phyloP scores from a whole-genome alignment of 2,113 vertebrate genomes.

The Pleuronectes platessa region DNA sequence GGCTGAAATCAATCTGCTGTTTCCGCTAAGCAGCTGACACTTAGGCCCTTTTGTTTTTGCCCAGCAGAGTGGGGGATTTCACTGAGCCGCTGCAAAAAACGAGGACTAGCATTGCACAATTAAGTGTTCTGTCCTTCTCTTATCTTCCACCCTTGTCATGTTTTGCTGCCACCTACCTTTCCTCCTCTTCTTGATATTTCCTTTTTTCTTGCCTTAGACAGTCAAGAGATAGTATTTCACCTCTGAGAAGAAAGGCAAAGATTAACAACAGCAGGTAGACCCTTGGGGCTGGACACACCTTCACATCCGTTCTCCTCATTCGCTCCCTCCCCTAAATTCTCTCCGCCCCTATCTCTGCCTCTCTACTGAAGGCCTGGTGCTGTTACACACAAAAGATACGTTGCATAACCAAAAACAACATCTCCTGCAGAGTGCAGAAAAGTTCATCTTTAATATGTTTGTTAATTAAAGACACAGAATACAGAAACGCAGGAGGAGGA shows the following conservation, averaged over 20 bases:
- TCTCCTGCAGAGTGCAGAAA: background rate
- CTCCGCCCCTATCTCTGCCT: background rate
- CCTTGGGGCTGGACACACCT: slow-evolving; percentile 54
- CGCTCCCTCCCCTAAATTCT: slow-evolving; percentile 6
- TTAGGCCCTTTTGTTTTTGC: slow-evolving; percentile 65
- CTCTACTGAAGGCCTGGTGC: background rate
- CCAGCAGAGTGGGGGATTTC: slow-evolving; percentile 62
- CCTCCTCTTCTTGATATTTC: slow-evolving; percentile 47
- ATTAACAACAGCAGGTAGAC: slow-evolving; percentile 50
- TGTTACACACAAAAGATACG: slow-evolving; percentile 20
- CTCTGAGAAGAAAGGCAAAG: slow-evolving; percentile 53
- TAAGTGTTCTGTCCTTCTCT: slow-evolving; percentile 38
- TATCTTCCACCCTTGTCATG: slow-evolving; percentile 34
- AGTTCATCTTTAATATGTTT: background rate
- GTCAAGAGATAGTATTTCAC: slow-evolving; percentile 63
- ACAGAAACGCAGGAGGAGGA: background rate
- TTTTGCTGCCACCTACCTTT: slow-evolving; percentile 31
- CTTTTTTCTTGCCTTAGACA: slow-evolving; percentile 34
- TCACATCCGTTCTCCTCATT: slow-evolving; percentile 27
- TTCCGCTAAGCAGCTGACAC: slow-evolving; percentile 62
- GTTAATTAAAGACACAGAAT: background rate
- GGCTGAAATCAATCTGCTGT: slow-evolving; percentile 68
- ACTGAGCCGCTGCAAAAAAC: slow-evolving; percentile 44
- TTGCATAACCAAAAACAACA: slow-evolving; percentile 36
- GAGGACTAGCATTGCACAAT: slow-evolving; percentile 59